Percentiles rank a stretch among this genome's conserved stretches.
phyloP scores from a whole-genome alignment of 2,888 invertebrate genomes.

The Cataglyphis altisquamis region DNA sequence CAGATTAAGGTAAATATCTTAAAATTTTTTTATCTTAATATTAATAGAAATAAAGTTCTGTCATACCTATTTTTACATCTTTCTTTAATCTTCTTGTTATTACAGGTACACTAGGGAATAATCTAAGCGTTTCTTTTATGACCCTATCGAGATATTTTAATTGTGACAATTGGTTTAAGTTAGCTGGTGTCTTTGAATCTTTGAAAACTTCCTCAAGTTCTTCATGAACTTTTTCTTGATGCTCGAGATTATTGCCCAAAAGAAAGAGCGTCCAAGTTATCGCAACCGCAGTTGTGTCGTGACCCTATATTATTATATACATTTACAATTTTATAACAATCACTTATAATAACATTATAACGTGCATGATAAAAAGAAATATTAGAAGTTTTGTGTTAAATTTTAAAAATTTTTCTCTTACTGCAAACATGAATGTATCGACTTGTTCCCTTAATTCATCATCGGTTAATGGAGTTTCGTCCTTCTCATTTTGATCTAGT shows the following conservation, averaged over 20 bases:
- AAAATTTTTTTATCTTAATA: not conserved
- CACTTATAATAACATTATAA: not conserved
- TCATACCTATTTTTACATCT: slow-evolving; percentile 85
- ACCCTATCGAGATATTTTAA: slow-evolving; percentile 88
- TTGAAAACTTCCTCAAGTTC: slow-evolving; percentile 86
- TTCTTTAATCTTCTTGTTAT: slow-evolving; percentile 86
- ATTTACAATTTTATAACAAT: not conserved
- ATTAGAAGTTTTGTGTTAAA: too few species aligned
- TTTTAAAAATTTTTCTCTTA: slow-evolving; percentile 73
- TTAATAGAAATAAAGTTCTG: not conserved
- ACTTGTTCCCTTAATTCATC: slow-evolving; percentile 90
- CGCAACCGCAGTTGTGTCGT: slow-evolving; percentile 87
- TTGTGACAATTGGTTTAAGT: slow-evolving; percentile 82
- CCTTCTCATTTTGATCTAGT: slow-evolving; percentile 88
- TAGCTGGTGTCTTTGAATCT: slow-evolving; percentile 75
- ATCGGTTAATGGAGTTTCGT: slow-evolving; percentile 88
- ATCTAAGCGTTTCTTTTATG: slow-evolving; percentile 88
- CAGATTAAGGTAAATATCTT: not conserved
- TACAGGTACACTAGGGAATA: slow-evolving; percentile 88
- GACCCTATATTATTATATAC: slow-evolving; percentile 82
- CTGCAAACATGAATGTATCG: slow-evolving; percentile 92
- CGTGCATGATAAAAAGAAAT: not conserved
- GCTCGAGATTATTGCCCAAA: slow-evolving; percentile 86
- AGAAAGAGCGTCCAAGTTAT: slow-evolving; percentile 87
- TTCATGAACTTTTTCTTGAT: slow-evolving; percentile 86